phyloP scores from a whole-genome alignment of 2,113 vertebrate genomes.

The Pitta sordida region DNA sequence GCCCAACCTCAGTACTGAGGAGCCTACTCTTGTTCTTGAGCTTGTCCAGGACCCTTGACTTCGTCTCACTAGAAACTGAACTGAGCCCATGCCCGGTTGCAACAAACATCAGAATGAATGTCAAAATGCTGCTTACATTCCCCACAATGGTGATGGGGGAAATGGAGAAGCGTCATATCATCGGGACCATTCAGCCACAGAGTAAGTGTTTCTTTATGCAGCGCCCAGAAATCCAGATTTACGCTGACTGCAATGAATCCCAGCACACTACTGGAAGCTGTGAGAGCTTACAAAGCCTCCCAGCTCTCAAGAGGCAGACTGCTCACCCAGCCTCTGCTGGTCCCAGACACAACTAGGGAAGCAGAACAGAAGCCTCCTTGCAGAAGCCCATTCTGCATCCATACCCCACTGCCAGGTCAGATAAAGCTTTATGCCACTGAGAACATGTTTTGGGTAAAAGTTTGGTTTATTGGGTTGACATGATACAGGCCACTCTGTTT shows the following conservation, averaged over 20 bases:
- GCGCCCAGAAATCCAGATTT: not conserved
- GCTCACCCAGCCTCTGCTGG: not conserved
- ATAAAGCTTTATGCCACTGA: not conserved
- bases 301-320: not conserved
- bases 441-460: not conserved
- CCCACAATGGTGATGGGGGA: not conserved
- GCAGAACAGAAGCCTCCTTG: not conserved
- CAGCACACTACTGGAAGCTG: not conserved
- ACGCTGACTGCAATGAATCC: not conserved
- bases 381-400: not conserved
- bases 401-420: not conserved
- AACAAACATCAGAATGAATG: not conserved
- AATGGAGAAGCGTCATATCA: not conserved
- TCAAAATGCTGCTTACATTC: not conserved
- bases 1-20: not conserved
- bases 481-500: not conserved
- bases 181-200: not conserved
- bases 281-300: not conserved
- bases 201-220: not conserved
- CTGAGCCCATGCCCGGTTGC: not conserved
- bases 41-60: not conserved
- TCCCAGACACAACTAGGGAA: not conserved
- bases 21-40: not conserved
- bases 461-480: not conserved
- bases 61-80: not conserved